Conservation (phyloP, 2,888 invertebrate genomes). For the Tuberolachnus salignus region DNA sequence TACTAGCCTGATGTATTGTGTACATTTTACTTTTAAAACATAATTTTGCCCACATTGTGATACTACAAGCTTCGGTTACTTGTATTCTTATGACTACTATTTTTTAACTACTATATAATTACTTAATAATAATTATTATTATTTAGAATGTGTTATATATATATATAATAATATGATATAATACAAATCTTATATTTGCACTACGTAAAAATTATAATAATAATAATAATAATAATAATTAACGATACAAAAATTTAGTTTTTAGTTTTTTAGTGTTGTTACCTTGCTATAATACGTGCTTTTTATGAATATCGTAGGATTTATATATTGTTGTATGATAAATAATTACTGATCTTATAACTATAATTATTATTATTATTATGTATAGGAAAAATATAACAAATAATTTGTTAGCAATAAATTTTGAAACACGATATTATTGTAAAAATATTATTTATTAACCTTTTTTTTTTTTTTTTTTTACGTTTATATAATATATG, state of each 20-base stretch:
- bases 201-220: conserved; percentile 29
- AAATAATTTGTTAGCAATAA: conserved; percentile 51
- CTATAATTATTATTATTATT: conserved; percentile 12
- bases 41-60: conserved; percentile 49
- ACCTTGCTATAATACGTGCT: conserved; percentile 55
- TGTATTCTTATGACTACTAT: conserved; percentile 53
- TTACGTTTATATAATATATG: not conserved
- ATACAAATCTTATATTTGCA: conserved; percentile 41
- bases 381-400: conserved; percentile 53
- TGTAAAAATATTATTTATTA: conserved; percentile 35
- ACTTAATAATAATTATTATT: too few relatives aligned
- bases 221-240: conserved; percentile 4
- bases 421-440: conserved; percentile 29
- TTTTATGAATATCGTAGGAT: conserved; percentile 50
- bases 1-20: conserved; percentile 41
- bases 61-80: conserved; percentile 55
- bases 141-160: too few relatives aligned
- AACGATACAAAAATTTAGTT: conserved; percentile 23
- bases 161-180: conserved; percentile 5
- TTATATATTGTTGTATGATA: conserved; percentile 55
- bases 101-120: conserved; percentile 47
- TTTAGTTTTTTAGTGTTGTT: conserved; percentile 53
- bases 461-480: conserved; percentile 2
- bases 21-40: conserved; percentile 41
- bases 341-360: conserved; percentile 52